Percentiles rank a stretch among this genome's conserved stretches.
These are phyloP conservation scores for Penaeus monodon DNA, from an alignment of 2,888 invertebrate genomes.

Conservation along the genomic window DNA sequence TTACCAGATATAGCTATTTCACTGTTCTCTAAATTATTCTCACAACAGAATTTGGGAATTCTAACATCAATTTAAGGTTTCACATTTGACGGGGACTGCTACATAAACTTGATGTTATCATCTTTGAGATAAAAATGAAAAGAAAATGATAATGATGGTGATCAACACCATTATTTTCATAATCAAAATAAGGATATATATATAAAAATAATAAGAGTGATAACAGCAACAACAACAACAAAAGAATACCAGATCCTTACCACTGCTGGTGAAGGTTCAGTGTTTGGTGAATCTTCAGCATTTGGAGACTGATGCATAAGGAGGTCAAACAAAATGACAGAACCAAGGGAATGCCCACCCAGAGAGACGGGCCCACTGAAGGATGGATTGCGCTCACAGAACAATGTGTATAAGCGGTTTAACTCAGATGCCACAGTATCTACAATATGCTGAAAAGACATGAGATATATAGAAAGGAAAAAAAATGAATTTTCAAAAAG, in stretches of 20 bases:
- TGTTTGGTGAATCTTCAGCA: background rate
- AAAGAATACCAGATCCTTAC: conserved; percentile 1
- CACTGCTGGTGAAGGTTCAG: conserved; percentile 2
- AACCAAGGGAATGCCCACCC: conserved; percentile 94
- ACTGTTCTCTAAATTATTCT: no score
- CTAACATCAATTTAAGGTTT: no score
- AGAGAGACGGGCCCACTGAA: conserved; percentile 89
- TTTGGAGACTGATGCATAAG: conserved; percentile 80
- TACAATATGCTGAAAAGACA: conserved; percentile 81
- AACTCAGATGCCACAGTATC: conserved; percentile 89
- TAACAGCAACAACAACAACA: background rate
- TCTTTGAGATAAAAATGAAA: no score
- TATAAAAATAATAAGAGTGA: background rate
- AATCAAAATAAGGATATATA: background rate
- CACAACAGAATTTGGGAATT: no score
- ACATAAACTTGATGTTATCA: no score
- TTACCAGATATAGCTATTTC: no score
- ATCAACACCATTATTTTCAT: no score
- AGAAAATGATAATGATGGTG: no score
- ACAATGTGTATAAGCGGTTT: conserved; percentile 84
- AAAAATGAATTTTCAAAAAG: no score
- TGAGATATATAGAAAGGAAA: background rate
- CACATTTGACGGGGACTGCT: no score
- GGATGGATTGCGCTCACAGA: conserved; percentile 81
- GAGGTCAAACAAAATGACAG: conserved; percentile 91